Base-by-base conservation (phyloP, 2,888 invertebrate species). In the Tenthredo amoena region DNA sequence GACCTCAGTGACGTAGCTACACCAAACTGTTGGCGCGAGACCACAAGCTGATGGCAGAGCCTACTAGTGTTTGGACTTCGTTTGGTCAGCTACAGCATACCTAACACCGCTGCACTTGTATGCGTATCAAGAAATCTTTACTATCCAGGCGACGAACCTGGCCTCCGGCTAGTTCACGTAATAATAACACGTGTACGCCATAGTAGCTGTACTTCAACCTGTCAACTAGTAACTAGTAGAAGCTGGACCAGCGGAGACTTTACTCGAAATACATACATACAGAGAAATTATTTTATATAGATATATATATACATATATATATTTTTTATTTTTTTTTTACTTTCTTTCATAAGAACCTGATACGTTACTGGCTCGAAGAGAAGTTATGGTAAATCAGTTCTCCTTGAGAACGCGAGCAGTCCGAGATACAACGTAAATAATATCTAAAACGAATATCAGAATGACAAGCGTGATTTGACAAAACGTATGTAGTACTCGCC, bases 381-480 rank as follows among this genome's bases (percentile, higher is more conserved):
- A 71, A 71, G 58, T 83, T 47, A 43, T 83, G 68, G 71, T 83
- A 26, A 83, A 71, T 83, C 65, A 83, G 31, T 68, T 83, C 68
- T 50, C 47, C 18, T 65, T 50, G n/a, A 71, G 68, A 83, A 50
- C 43, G 34, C 81, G 71, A 83, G 83, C 50, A 50, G 83, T 5
- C 37, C 83, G 83, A 65, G 83, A 50, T n/a, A 71, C 18, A 58
- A 47, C 21, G 62, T 62, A 62, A 68, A 68, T 83, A 83, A 83
- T 83, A 65, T 83, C 71, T 71, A 71, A 68, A 83, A 71, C 71
- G 83, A 83, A 83, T 83, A 83, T 83, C 83, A n/a, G 68, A 83
- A 71, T 71, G 83, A 83, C 83, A 71, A 71, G 83, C 83, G 83
- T 83, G 83, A 83, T 83, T 83, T 71, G 83, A 83, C 68, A 81